Conservation (phyloP, 2,888 invertebrate species). For the Acronicta alni region DNA sequence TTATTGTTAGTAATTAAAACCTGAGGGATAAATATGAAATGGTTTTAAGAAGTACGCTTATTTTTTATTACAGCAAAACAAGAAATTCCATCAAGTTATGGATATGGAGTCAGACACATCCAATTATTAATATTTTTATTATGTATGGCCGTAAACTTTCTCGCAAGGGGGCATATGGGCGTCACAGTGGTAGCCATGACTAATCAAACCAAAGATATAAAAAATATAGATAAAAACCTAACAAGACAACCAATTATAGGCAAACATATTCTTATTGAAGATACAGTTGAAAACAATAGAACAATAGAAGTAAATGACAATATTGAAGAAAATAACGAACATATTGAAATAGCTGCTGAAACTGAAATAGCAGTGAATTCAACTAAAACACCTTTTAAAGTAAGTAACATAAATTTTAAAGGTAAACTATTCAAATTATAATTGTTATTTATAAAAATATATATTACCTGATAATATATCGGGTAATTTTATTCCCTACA, state of each 20-base stretch:
- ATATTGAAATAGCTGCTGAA: not conserved
- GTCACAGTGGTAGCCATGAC: conserved; percentile 76
- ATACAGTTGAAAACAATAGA: not conserved
- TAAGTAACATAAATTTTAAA: conserved; percentile 10
- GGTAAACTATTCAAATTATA: too few species aligned
- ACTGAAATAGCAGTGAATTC: conserved; percentile 9
- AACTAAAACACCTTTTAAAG: conserved; percentile 14
- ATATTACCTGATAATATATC: too few species aligned
- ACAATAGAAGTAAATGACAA: not conserved
- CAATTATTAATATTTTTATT: conserved; percentile 65
- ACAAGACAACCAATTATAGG: not conserved
- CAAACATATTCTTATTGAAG: conserved; percentile 4
- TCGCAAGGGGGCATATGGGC: conserved; percentile 70
- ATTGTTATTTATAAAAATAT: too few species aligned
- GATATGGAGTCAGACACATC: conserved; percentile 71
- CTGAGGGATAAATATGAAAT: not conserved
- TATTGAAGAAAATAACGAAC: conserved; percentile 6
- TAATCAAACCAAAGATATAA: conserved; percentile 28
- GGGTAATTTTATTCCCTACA: too few species aligned
- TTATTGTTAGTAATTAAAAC: too few species aligned
- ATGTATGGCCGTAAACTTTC: conserved; percentile 57
- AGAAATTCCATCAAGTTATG: conserved; percentile 54
- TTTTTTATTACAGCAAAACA: conserved; percentile 53
- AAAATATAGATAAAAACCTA: conserved; percentile 1
- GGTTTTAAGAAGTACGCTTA: not conserved